Base-by-base conservation (phyloP, 2,113 vertebrate species). In the Rhineura floridana region DNA sequence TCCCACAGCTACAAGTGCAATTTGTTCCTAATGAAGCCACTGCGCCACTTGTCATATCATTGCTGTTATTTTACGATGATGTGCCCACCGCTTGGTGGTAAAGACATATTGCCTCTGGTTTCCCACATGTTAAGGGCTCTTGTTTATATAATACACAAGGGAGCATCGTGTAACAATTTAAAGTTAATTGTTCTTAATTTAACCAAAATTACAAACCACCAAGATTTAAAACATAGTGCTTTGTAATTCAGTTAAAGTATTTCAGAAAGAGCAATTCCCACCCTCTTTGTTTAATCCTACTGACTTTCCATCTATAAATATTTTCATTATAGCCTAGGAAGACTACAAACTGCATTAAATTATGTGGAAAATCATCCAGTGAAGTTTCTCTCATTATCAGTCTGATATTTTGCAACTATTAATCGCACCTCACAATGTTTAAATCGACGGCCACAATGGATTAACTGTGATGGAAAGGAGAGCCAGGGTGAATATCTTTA, bases 281-380 rank as follows among this genome's bases (percentile, higher is more conserved):
- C 39, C 36, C n/a, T 46, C 28, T 19, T 19, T 7, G 42, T 46
- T 76, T 42, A 85, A 76, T 85, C 36, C 70, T 70, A 76, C 70
- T 76, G 52, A 44, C 25, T 85, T 76, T 76, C 11, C 8, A 65
- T 48, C 9, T 65, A 76, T 85, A 85, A 85, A 85, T 76, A 85
- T 63, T 76, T 77, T 76, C 70, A 55, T 25, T 59, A 10, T 39
- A 10, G 50, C 48, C 39, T 50, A 59, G 44, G n/a, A 75, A 75
- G 44, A 55, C 36, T 39, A 42, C 48, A 55, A 42, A 44, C 28
- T 85, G 52, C 59, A 30, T 46, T 85, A 77, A 62, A 85, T 77
- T 65, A 77, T 65, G 30, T 86, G 28, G 69, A 21, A 76, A 86
- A 86, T 48, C 65, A 72, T 52, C 21, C 65, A 52, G n/a, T 28